Base-by-base conservation (phyloP, 2,797 vertebrate genomes). In the Chromis chromis region DNA sequence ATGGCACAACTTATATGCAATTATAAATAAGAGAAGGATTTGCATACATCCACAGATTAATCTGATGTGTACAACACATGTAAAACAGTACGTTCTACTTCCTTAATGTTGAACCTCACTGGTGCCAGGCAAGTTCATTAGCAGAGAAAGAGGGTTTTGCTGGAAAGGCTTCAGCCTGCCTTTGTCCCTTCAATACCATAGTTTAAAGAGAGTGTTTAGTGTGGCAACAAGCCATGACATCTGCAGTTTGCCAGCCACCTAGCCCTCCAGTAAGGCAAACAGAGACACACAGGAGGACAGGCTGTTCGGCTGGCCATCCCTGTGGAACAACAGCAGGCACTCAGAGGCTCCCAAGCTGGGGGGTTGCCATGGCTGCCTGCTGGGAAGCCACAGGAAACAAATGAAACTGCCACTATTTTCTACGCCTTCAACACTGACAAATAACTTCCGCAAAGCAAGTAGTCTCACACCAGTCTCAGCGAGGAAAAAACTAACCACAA, bases 291-390 rank as follows among this genome's bases (percentile, higher is more conserved):
- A 70, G 57, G 42, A 75, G 48, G 40, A 57, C 56, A 76, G 36
- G 44, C 42, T 65, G 74, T 59, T 65, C 3, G 10, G 40, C 14
- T 11, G 72, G 61, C 33, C 55, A 8, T 83, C 74, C 58, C 82
- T 46, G 9, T 40, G 74, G 74, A 71, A 57, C 27, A 10, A 61
- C 63, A 70, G 70, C 66, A 62, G 44, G 61, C 68, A 60, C 55
- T 72, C 77, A 75, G 33, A 65, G 54, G 39, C 73, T 67, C 67
- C 57, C 25, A 6, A 46, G 42, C 66, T 81, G 63, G 54, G 78
- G 31, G 50, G 82, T 82, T 91, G 83, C 82, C 87, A 90, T 89
- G 86, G 61, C 79, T 52, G 61, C 80, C 50, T 68, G 70, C 56
- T 65, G 60, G 9, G 69, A 24, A 60, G 53, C 62, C 62, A 63